Evolutionary conservation across 2,888 invertebrate species (phyloP).

Genomic region (Tenthredo mesomela): DNA sequence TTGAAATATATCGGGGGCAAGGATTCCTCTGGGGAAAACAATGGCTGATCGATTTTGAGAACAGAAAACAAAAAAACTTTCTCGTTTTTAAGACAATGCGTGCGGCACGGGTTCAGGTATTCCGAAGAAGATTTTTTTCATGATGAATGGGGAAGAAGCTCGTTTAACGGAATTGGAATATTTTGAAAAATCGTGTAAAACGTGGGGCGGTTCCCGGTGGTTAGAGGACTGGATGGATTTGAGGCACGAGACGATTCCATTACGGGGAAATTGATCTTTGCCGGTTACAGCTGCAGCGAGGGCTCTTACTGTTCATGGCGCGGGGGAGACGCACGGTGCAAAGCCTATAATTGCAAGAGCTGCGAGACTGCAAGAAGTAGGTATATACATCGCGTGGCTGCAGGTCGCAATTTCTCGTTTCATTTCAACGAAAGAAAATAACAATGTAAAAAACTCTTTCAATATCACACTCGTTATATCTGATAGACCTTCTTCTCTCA

Average conservation of each 20-base stretch:
- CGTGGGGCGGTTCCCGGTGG: conserved; percentile 64
- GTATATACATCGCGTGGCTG: conserved; percentile 24
- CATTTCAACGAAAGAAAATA: neutral
- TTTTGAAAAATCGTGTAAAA: conserved; percentile 67
- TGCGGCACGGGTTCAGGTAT: conserved; percentile 57
- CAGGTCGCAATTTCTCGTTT: neutral
- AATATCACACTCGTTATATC: conserved; percentile 24
- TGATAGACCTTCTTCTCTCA: neutral
- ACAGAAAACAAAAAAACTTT: conserved; percentile 19
- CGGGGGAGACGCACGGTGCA: neutral
- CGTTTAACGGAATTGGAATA: conserved; percentile 51
- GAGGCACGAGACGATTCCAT: conserved; percentile 64
- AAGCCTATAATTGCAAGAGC: conserved; percentile 32
- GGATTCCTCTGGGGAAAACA: conserved; percentile 44
- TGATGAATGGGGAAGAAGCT: conserved; percentile 43
- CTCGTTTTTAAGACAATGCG: conserved; percentile 66
- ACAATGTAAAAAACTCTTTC: neutral
- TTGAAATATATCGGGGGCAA: conserved; percentile 59
- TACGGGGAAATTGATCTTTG: conserved; percentile 63
- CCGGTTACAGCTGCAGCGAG: conserved; percentile 59
- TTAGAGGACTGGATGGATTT: conserved; percentile 61
- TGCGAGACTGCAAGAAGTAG: neutral
- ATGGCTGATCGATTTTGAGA: conserved; percentile 21
- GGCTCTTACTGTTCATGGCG: neutral
- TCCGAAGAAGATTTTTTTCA: conserved; percentile 56